Percentiles rank a stretch among this genome's conserved stretches.
Conservation (phyloP, 1,140 invertebrate species). For the Drosophila willistoni region DNA sequence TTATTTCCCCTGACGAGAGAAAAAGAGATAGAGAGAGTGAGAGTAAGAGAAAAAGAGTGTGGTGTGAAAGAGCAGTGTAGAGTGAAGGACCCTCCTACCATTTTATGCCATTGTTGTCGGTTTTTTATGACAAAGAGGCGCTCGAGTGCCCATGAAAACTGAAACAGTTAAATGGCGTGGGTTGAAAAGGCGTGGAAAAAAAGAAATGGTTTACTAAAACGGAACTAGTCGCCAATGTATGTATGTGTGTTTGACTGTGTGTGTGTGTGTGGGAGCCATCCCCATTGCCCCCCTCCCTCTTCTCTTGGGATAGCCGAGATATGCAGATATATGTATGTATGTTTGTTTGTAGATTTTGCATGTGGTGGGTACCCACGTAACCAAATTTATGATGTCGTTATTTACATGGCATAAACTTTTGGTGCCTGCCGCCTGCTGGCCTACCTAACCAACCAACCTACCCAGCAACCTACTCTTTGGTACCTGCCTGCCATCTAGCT, state of each 20-base stretch:
- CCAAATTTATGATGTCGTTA: slow-evolving; percentile 79
- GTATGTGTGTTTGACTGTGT: slow-evolving; percentile 34
- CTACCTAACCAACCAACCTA: background rate
- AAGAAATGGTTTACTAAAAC: slow-evolving; percentile 65
- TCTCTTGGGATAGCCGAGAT: slow-evolving; percentile 49
- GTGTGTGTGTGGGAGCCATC: slow-evolving; percentile 20
- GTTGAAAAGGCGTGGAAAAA: slow-evolving; percentile 27
- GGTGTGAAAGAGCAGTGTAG: slow-evolving; percentile 22
- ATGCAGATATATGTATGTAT: slow-evolving; percentile 45
- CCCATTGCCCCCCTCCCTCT: background rate
- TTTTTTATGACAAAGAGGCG: slow-evolving; percentile 69
- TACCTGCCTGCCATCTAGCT: slow-evolving; percentile 33
- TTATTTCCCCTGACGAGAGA: slow-evolving; percentile 71
- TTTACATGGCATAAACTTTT: slow-evolving; percentile 78
- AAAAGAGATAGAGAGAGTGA: slow-evolving; percentile 47
- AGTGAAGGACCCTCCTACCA: slow-evolving; percentile 29
- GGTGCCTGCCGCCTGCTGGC: slow-evolving; percentile 33
- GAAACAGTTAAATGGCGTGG: slow-evolving; percentile 69
- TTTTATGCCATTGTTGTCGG: slow-evolving; percentile 62
- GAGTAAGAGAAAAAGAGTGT: slow-evolving; percentile 34
- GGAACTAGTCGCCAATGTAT: slow-evolving; percentile 62
- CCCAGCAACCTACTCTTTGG: slow-evolving; percentile 7
- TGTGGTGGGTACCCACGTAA: slow-evolving; percentile 44
- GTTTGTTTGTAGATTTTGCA: background rate
- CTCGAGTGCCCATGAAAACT: slow-evolving; percentile 54